Conservation (phyloP, 2,888 invertebrate species). For the Drosophila anomelani region DNA sequence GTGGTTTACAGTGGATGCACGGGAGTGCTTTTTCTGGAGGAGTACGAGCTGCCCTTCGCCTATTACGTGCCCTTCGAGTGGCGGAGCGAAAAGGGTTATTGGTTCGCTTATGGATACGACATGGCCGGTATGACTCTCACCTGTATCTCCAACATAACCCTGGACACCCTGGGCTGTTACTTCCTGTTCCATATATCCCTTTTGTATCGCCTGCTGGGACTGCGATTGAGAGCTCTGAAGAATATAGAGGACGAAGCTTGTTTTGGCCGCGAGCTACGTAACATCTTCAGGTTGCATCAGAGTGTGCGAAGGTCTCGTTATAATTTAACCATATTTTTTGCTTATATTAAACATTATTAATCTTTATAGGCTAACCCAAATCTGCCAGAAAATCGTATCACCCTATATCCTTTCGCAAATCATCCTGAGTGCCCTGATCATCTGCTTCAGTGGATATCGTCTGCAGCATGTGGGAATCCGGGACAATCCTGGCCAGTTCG, state of each 20-base stretch:
- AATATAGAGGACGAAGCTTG: constrained; percentile 8
- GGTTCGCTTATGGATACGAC: constrained; percentile 71
- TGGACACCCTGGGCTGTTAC: constrained; percentile 77
- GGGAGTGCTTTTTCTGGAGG: constrained; percentile 49
- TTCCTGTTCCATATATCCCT: constrained; percentile 74
- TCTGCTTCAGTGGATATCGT: constrained; percentile 78
- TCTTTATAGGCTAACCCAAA: constrained; percentile 42
- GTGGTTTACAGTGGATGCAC: constrained; percentile 51
- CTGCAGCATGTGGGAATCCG: constrained; percentile 58
- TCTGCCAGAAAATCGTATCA: constrained; percentile 61
- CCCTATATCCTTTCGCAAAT: constrained; percentile 68
- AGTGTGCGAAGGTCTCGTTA: constrained; percentile 46
- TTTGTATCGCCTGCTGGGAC: constrained; percentile 68
- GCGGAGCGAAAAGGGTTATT: constrained; percentile 53
- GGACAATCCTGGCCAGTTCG: constrained; percentile 63
- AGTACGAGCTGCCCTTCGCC: constrained; percentile 73
- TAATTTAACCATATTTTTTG: background rate
- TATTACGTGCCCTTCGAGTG: constrained; percentile 81
- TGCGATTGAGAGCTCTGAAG: constrained; percentile 60
- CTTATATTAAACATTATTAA: rapidly evolving
- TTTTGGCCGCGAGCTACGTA: constrained; percentile 42
- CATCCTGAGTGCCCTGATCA: constrained; percentile 71
- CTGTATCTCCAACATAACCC: constrained; percentile 61
- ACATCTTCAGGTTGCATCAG: constrained; percentile 53
- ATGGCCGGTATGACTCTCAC: constrained; percentile 63